A percentile compares a stretch with the other conserved stretches of the same genome.
These are phyloP conservation scores for Actias luna DNA, from an alignment of 2,888 invertebrate species.

Conservation along the genomic window DNA sequence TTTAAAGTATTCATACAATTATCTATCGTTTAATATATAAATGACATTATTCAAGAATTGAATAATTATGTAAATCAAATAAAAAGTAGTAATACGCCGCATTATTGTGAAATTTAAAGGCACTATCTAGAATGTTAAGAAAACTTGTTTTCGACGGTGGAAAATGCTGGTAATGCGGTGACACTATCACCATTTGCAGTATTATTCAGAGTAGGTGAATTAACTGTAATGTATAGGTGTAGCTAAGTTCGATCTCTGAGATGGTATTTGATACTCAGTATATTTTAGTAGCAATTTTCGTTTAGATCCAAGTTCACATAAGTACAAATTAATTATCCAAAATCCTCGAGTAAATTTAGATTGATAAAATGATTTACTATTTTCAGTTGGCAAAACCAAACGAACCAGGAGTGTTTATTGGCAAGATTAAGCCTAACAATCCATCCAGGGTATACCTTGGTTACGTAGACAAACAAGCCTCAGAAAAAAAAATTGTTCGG, in stretches of 20 bases:
- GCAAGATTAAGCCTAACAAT: slow-evolving; percentile 95
- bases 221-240: background rate
- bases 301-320: background rate
- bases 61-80: no score
- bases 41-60: no score
- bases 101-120: no score
- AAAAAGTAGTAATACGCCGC: no score
- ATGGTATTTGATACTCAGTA: background rate
- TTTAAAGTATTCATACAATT: no score
- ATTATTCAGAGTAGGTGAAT: background rate
- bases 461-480: slow-evolving; percentile 96
- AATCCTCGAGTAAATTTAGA: background rate
- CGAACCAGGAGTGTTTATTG: slow-evolving; percentile 98
- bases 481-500: slow-evolving; percentile 94
- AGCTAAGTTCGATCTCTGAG: background rate
- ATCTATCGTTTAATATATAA: no score
- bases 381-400: slow-evolving; percentile 83
- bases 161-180: no score
- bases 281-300: background rate
- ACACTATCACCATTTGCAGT: background rate
- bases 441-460: slow-evolving; percentile 97
- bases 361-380: background rate
- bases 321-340: background rate
- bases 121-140: no score
- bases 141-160: no score